phyloP scores from a whole-genome alignment of 1,140 invertebrate species.

The Portunus trituberculatus region DNA sequence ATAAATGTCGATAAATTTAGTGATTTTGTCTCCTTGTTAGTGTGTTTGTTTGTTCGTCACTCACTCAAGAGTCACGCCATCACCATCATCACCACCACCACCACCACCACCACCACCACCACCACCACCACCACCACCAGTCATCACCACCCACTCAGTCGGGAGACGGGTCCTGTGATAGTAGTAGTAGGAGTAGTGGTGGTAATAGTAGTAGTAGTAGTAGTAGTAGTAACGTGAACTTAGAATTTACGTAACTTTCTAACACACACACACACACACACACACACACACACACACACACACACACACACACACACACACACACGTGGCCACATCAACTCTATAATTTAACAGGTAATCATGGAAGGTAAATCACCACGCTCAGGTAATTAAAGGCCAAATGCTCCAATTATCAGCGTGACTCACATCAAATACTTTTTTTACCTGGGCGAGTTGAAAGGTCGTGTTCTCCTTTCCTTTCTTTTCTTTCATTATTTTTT shows the following conservation, averaged over 20 bases:
- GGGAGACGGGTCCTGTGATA: no score
- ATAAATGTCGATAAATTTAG: not conserved
- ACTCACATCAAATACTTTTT: not conserved
- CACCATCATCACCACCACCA: no score
- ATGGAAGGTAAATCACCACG: not conserved
- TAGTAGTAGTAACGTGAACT: no score
- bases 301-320: slow-evolving; percentile 10
- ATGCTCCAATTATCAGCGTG: not conserved
- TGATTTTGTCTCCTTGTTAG: not conserved
- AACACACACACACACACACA: slow-evolving; percentile 5
- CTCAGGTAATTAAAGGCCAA: not conserved
- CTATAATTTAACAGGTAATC: slow-evolving; percentile 13
- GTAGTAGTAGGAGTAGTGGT: no score
- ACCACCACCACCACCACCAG: no score
- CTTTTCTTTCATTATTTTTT: not conserved
- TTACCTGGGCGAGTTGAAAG: not conserved
- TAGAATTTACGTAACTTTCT: no score
- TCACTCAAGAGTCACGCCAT: no score
- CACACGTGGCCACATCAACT: not conserved
- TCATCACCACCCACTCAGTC: no score
- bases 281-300: slow-evolving; percentile 20
- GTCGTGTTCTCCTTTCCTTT: not conserved
- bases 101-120: no score
- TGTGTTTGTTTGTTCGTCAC: no score
- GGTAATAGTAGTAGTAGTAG: no score